Conservation (phyloP, 2,113 vertebrate genomes). For the Monarcha castaneiventris region DNA sequence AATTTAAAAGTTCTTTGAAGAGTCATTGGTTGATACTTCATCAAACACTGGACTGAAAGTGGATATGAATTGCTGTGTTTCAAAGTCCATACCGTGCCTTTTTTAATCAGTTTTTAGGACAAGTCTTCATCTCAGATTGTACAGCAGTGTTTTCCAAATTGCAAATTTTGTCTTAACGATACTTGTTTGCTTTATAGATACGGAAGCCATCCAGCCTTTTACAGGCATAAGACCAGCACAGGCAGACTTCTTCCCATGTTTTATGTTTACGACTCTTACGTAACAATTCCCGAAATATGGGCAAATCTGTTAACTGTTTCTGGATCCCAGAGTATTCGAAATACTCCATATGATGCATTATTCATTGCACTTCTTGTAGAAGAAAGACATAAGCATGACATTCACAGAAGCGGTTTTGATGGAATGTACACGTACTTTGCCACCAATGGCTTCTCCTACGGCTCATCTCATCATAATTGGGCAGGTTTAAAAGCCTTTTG, state of each 20-base stretch:
- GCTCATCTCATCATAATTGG: constrained; percentile 94
- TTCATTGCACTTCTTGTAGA: constrained; percentile 94
- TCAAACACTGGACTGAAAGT: not conserved
- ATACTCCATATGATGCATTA: constrained; percentile 86
- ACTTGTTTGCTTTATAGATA: constrained; percentile 81
- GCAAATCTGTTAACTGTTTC: constrained; percentile 84
- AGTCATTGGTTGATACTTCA: not conserved
- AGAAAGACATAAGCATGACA: constrained; percentile 89
- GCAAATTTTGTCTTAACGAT: not conserved
- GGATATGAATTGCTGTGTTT: not conserved
- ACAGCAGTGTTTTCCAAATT: not conserved
- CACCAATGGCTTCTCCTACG: constrained; percentile 95
- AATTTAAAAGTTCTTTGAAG: not conserved
- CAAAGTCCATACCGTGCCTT: not conserved
- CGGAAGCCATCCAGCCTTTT: constrained; percentile 92
- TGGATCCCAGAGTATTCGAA: constrained; percentile 82
- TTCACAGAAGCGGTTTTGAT: constrained; percentile 90
- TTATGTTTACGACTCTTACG: constrained; percentile 96
- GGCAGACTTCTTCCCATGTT: constrained; percentile 89
- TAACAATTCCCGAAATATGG: constrained; percentile 90
- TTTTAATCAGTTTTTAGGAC: not conserved
- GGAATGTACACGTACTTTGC: constrained; percentile 98
- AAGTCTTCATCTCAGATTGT: not conserved
- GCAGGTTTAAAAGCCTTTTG: constrained; percentile 87
- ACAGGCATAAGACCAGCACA: constrained; percentile 82